Evolutionary conservation across 2,888 invertebrate species (phyloP), one percentile per base, ranked within the genome.

Genomic region (Aelia acuminata): DNA sequence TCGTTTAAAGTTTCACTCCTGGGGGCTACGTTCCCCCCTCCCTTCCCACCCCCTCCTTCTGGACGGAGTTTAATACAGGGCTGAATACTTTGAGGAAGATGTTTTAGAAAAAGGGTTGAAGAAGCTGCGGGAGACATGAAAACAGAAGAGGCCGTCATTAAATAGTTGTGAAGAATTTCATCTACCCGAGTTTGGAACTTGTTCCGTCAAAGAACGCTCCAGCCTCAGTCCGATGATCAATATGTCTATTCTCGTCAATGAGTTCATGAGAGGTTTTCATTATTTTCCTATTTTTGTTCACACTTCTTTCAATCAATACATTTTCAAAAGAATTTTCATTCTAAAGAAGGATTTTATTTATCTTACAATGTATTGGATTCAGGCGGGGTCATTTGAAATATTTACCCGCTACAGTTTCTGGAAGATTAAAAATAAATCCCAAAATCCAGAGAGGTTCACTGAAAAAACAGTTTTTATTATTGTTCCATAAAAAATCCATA

Each of bases 1-100:
- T 85, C 85, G 85, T 85, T 85, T 85, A 85, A 85, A 85, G 85
- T 85, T 85, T 53, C 49, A 49, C 53, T 48, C 63, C 35, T 70
- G 18, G 31, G 4, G 85, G 47, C 35, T 26, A 49, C 49, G 20
- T 47, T 50, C n/a, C 43, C 39, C 43, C 7, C 13, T 20, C 43
- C 43, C 80, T n/a, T 43, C n/a, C n/a, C n/a, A n/a, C 43, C 39
- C 43, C 7, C 13, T 20, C 43, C 43, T 43, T n/a, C n/a, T 11
- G n/a, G 43, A 20, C 20, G 43, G 80, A 80, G 80, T 80, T 80
- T 39, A 80, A 80, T 80, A 80, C 80, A 39, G 80, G n/a, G n/a
- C 80, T 43, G 43, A 80, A 80, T 80, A 80, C 80, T 80, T 43
- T 43, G 43, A 31, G n/a, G 22, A 7, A 75, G 18, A 22, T 39